Conservation (phyloP, 2,113 vertebrate genomes). For the Melanostigma gelatinosum region DNA sequence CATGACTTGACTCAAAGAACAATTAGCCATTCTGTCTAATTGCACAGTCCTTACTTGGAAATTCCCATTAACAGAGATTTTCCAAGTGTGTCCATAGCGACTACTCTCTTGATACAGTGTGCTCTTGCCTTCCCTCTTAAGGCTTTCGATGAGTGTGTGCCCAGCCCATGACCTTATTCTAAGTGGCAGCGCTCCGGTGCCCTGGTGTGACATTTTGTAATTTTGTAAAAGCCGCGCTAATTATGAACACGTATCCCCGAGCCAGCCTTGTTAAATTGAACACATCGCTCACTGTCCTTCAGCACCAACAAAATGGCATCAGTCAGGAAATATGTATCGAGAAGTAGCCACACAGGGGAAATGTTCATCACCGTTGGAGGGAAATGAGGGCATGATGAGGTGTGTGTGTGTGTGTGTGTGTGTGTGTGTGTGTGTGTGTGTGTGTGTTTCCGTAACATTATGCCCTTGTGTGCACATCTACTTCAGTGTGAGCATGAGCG, state of each 20-base stretch:
- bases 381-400: slow-evolving; percentile 13
- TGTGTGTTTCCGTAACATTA: slow-evolving; percentile 14
- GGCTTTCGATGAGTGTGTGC: slow-evolving; percentile 3
- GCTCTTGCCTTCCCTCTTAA: not conserved
- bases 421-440: not conserved
- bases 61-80: slow-evolving; percentile 18
- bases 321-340: slow-evolving; percentile 16
- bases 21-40: slow-evolving; percentile 4
- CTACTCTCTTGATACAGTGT: not conserved
- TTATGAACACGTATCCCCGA: slow-evolving; percentile 45
- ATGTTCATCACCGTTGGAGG: slow-evolving; percentile 1
- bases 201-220: slow-evolving; percentile 52
- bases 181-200: slow-evolving; percentile 24
- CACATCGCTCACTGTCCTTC: slow-evolving; percentile 49
- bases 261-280: slow-evolving; percentile 45
- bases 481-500: not conserved
- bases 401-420: not conserved
- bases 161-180: slow-evolving; percentile 49
- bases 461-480: not conserved
- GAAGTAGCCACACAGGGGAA: slow-evolving; percentile 2
- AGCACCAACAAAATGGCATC: slow-evolving; percentile 14
- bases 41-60: not conserved
- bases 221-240: slow-evolving; percentile 59
- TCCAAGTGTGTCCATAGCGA: slow-evolving; percentile 8
- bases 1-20: slow-evolving; percentile 10